phyloP scores from a whole-genome alignment of 2,113 vertebrate genomes.

The Eidolon helvum region DNA sequence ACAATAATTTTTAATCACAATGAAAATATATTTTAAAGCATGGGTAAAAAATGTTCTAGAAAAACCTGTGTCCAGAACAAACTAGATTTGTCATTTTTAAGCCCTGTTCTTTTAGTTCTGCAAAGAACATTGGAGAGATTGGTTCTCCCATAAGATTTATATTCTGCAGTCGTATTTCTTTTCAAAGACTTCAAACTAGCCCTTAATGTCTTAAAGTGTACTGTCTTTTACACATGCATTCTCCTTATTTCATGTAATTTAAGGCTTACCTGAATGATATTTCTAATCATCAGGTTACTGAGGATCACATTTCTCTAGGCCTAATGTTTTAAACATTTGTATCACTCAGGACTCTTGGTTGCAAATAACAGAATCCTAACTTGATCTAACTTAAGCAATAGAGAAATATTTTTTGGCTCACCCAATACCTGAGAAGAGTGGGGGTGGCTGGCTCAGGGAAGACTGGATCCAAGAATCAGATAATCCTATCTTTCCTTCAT shows the following conservation, averaged over 20 bases:
- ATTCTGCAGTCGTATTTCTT: not conserved
- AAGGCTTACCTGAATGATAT: not conserved
- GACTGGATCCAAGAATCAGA: not conserved
- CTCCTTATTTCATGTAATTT: not conserved
- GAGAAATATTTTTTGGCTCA: not conserved
- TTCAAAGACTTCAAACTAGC: slow-evolving; percentile 19
- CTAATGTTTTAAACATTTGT: not conserved
- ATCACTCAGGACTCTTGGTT: not conserved
- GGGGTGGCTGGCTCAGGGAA: not conserved
- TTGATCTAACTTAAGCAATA: not conserved
- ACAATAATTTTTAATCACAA: not conserved
- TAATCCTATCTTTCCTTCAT: not conserved
- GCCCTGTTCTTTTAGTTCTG: not conserved
- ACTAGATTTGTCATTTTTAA: slow-evolving; percentile 1
- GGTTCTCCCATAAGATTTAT: not conserved
- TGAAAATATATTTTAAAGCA: slow-evolving; percentile 31
- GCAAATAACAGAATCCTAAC: slow-evolving; percentile 22
- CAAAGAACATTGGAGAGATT: not conserved
- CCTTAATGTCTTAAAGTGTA: not conserved
- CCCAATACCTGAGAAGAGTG: not conserved
- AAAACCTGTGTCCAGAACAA: not conserved
- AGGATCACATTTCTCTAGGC: not conserved
- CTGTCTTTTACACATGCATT: not conserved
- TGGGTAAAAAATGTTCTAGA: not conserved
- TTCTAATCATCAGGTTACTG: not conserved